phyloP scores from a whole-genome alignment of 2,888 invertebrate species.

The Pandemis cinnamomeana region DNA sequence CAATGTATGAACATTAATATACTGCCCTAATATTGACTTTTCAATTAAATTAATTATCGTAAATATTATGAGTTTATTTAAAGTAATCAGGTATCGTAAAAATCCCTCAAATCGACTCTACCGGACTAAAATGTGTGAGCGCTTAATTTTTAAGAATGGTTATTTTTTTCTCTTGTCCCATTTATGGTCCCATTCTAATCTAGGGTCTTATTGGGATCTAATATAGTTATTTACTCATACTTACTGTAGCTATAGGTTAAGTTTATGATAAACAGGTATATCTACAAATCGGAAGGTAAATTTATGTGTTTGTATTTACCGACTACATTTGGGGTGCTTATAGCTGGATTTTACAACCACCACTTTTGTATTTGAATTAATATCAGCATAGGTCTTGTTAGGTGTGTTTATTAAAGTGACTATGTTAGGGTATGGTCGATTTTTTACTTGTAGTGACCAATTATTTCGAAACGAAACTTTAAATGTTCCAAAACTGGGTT shows the following conservation, averaged over 20 bases:
- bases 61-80: neutral
- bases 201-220: neutral
- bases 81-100: neutral
- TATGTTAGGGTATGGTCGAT: no score
- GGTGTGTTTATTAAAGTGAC: no score
- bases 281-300: neutral
- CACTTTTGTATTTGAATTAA: no score
- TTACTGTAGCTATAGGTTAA: neutral
- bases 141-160: no score
- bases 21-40: neutral
- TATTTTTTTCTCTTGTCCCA: neutral
- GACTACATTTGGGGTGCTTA: no score
- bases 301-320: no score
- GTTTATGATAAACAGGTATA: neutral
- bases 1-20: neutral
- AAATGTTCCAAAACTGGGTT: neutral
- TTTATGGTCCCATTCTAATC: neutral
- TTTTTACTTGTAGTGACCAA: no score
- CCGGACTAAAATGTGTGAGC: neutral
- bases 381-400: no score
- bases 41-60: neutral
- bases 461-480: no score
- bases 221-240: no score
- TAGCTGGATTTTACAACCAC: no score
- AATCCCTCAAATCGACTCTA: slow-evolving; percentile 1